Percentiles rank a stretch among this genome's conserved stretches.
These are phyloP conservation scores for Drosophila anceps DNA, from an alignment of 2,888 invertebrate genomes.

Conservation along the genomic window DNA sequence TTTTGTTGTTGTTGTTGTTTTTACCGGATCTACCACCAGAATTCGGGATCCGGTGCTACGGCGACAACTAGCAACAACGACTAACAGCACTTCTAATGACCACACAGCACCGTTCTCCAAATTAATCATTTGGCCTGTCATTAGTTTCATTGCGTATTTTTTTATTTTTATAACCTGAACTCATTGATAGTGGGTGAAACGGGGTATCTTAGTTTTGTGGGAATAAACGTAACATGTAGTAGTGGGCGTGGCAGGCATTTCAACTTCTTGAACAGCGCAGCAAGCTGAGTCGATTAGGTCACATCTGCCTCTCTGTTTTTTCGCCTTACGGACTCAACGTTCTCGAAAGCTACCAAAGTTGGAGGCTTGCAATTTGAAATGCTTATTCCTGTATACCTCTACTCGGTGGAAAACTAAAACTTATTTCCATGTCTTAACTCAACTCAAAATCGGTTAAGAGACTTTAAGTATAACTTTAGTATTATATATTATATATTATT, in stretches of 20 bases:
- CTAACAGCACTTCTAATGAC: constrained; percentile 68
- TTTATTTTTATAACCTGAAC: constrained; percentile 12
- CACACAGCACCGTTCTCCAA: constrained; percentile 42
- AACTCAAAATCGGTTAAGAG: neutral
- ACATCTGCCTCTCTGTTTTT: too few relatives aligned
- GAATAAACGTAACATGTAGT: neutral
- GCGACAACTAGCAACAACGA: constrained; percentile 31
- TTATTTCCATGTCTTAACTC: neutral
- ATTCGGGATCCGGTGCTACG: constrained; percentile 25
- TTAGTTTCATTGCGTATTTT: constrained; percentile 58
- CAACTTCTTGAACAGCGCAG: too few relatives aligned
- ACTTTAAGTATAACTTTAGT: neutral
- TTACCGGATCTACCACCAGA: constrained; percentile 35
- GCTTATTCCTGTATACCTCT: neutral
- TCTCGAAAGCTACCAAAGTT: too few relatives aligned
- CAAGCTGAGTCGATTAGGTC: neutral
- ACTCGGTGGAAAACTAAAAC: neutral
- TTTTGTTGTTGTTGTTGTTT: neutral
- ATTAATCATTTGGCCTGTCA: constrained; percentile 72
- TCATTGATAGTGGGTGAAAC: neutral
- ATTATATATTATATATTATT: too few relatives aligned
- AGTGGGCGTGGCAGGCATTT: neutral
- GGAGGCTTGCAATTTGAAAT: neutral
- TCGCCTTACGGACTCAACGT: too few relatives aligned
- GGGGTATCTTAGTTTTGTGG: neutral